phyloP scores from a whole-genome alignment of 2,797 vertebrate genomes.

The Lepilemur ruficaudatus region DNA sequence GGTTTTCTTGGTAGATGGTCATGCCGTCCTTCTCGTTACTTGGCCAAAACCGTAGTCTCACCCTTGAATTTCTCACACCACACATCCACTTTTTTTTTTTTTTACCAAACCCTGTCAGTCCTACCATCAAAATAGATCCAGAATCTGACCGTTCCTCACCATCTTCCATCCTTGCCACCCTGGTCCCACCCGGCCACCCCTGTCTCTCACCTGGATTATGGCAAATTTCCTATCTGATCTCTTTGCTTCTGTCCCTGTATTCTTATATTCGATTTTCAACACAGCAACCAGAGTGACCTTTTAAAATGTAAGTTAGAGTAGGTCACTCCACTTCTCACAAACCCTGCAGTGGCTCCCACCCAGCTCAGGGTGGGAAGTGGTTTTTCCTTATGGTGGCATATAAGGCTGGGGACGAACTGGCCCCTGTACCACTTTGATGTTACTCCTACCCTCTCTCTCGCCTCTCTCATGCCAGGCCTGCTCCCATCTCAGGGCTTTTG shows the following conservation, averaged over 20 bases:
- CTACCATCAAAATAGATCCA: neutral
- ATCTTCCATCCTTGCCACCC: neutral
- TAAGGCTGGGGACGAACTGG: neutral
- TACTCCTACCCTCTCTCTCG: neutral
- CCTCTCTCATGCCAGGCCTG: neutral
- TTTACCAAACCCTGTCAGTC: neutral
- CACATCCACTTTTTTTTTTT: neutral
- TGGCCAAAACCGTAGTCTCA: neutral
- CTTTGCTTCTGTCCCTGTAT: neutral
- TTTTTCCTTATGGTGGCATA: neutral
- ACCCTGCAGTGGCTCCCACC: neutral
- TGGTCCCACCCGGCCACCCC: neutral
- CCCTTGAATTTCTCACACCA: neutral
- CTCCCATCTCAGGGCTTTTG: neutral
- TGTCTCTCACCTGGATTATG: neutral
- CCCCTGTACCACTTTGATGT: rapidly evolving
- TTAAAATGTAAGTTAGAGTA: neutral
- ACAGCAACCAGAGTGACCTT: neutral
- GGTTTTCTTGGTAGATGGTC: neutral
- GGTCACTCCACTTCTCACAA: neutral
- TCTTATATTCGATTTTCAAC: neutral
- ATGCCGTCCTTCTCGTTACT: neutral
- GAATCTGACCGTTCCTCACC: neutral
- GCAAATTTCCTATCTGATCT: neutral
- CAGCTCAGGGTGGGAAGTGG: neutral